Conservation (phyloP, 2,888 invertebrate genomes). For the Cenopis cana region DNA sequence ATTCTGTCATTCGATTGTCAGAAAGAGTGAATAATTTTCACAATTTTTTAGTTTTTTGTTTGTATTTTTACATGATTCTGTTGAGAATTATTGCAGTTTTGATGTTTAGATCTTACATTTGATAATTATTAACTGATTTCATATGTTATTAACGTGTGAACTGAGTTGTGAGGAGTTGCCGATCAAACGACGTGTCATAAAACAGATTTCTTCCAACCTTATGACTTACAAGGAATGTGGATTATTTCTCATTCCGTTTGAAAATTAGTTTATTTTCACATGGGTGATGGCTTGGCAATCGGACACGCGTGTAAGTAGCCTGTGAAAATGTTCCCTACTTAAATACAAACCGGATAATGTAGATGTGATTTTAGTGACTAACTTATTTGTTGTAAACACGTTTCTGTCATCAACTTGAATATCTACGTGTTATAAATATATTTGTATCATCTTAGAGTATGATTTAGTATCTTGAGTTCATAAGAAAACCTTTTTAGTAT, state of each 20-base stretch:
- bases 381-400: constrained; percentile 55
- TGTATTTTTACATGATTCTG: constrained; percentile 72
- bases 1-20: constrained; percentile 55
- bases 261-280: constrained; percentile 79
- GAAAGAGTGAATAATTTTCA: constrained; percentile 66
- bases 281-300: constrained; percentile 85
- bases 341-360: neutral
- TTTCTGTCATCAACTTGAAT: constrained; percentile 57
- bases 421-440: neutral
- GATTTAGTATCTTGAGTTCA: neutral
- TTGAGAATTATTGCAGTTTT: constrained; percentile 66
- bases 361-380: constrained; percentile 14
- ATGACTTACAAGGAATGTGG: constrained; percentile 76
- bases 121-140: constrained; percentile 59
- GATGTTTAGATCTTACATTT: constrained; percentile 69
- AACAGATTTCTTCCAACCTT: constrained; percentile 73
- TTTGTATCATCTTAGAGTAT: neutral
- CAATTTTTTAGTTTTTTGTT: constrained; percentile 82
- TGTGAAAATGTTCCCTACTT: neutral
- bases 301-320: constrained; percentile 80
- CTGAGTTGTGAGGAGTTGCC: constrained; percentile 60
- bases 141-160: constrained; percentile 66
- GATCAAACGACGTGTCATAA: constrained; percentile 79
- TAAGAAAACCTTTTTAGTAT: neutral
- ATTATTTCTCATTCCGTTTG: constrained; percentile 73